Conservation (phyloP, 2,888 invertebrate species). For the Drosophila buzzatii region DNA sequence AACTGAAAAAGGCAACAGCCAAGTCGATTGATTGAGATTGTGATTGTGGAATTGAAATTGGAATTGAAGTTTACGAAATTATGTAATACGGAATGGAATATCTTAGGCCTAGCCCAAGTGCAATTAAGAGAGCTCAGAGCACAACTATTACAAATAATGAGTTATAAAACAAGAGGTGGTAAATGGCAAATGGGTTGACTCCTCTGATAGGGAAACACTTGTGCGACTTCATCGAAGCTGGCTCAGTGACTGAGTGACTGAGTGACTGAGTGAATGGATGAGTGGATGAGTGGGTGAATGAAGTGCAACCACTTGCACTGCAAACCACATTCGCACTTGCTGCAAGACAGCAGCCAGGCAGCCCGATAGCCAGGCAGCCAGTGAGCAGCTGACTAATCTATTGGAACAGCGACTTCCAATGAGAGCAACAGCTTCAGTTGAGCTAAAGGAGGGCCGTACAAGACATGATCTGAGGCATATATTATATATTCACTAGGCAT, state of each 20-base stretch:
- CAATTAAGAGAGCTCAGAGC: slow-evolving; percentile 20
- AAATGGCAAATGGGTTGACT: slow-evolving; percentile 54
- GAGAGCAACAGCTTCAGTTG: not conserved
- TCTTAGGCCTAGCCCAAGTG: slow-evolving; percentile 11
- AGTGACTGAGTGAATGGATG: slow-evolving; percentile 6
- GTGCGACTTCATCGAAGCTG: slow-evolving; percentile 49
- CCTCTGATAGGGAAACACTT: slow-evolving; percentile 47
- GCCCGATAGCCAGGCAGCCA: not conserved
- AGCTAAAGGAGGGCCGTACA: no score
- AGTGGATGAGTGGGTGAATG: not conserved
- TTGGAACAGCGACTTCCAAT: not conserved
- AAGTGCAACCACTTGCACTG: slow-evolving; percentile 23
- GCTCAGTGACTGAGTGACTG: slow-evolving; percentile 7
- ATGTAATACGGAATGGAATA: slow-evolving; percentile 62
- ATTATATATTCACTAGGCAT: no score
- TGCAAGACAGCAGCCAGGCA: not conserved
- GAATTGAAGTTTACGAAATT: slow-evolving; percentile 36
- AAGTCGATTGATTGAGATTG: slow-evolving; percentile 37
- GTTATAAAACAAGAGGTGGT: slow-evolving; percentile 6
- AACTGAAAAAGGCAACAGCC: slow-evolving; percentile 19
- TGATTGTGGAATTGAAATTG: slow-evolving; percentile 37
- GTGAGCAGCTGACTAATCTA: not conserved
- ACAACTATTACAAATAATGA: slow-evolving; percentile 29
- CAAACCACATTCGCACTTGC: slow-evolving; percentile 44
- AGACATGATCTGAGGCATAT: no score